These are phyloP conservation scores for Patagioenas fasciata DNA, from an alignment of 2,113 vertebrate species.

Conservation along the genomic window DNA sequence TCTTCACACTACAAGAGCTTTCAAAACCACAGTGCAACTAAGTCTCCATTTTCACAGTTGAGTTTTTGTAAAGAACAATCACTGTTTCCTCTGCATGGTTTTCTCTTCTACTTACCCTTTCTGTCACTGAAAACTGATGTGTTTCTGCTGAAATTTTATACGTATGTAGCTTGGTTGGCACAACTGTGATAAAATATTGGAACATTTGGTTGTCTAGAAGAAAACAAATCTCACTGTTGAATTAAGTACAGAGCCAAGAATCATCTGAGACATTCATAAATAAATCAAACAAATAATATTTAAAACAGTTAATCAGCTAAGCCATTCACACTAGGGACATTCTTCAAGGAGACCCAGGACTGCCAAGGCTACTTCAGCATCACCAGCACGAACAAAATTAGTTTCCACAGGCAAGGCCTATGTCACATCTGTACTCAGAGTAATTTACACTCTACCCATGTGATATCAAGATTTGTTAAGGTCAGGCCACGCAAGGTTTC, in stretches of 20 bases:
- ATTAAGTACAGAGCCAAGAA: background rate
- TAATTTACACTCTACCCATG: background rate
- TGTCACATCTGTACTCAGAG: background rate
- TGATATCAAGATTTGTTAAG: background rate
- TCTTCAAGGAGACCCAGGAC: background rate
- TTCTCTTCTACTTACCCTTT: slow-evolving; percentile 82
- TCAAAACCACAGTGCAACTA: background rate
- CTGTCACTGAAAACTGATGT: slow-evolving; percentile 97
- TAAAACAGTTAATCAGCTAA: background rate
- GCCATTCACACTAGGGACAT: background rate
- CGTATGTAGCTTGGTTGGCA: slow-evolving; percentile 95
- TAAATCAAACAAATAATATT: background rate
- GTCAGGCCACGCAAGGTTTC: background rate
- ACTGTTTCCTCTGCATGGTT: background rate
- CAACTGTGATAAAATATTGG: slow-evolving; percentile 98
- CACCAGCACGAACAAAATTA: background rate
- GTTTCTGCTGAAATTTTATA: slow-evolving; percentile 92
- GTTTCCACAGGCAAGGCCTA: background rate
- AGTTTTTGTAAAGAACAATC: background rate
- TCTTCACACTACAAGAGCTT: background rate
- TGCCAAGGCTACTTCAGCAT: background rate
- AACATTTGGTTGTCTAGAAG: slow-evolving; percentile 97
- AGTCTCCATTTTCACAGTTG: background rate
- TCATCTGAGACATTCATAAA: background rate
- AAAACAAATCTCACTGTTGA: slow-evolving; percentile 20